phyloP scores from a whole-genome alignment of 2,797 vertebrate species.

The Micropoecilia bifurca region DNA sequence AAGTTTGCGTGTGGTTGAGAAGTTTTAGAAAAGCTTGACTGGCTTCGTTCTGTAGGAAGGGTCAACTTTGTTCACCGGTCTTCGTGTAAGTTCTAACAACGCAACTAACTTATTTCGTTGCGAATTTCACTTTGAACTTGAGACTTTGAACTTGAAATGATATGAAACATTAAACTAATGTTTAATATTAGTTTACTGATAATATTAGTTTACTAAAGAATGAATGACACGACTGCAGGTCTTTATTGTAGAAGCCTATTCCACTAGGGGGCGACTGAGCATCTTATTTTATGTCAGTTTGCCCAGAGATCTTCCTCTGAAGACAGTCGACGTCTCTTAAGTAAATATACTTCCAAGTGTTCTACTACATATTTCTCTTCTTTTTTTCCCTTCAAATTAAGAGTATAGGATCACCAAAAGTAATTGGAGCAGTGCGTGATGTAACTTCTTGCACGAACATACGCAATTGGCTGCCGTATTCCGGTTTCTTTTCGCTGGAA shows the following conservation, averaged over 20 bases:
- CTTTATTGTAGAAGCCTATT: slow-evolving; percentile 7
- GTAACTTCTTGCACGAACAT: background rate
- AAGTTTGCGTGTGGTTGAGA: no score
- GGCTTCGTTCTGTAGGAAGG: background rate
- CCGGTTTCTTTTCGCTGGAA: background rate
- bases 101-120: background rate
- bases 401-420: background rate
- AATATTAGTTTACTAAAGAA: background rate
- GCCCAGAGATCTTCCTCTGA: background rate
- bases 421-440: background rate
- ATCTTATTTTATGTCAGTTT: slow-evolving; percentile 36
- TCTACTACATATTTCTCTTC: background rate
- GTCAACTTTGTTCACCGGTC: background rate
- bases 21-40: background rate
- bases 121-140: background rate
- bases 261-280: slow-evolving; percentile 76
- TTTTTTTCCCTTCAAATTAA: background rate
- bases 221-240: slow-evolving; percentile 14
- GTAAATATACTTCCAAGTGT: background rate
- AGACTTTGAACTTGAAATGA: no score
- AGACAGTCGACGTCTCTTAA: background rate
- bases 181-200: no score
- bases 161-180: no score
- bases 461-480: background rate
- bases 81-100: no score